Conservation (phyloP, 2,888 invertebrate species). For the Morpho achilles region DNA sequence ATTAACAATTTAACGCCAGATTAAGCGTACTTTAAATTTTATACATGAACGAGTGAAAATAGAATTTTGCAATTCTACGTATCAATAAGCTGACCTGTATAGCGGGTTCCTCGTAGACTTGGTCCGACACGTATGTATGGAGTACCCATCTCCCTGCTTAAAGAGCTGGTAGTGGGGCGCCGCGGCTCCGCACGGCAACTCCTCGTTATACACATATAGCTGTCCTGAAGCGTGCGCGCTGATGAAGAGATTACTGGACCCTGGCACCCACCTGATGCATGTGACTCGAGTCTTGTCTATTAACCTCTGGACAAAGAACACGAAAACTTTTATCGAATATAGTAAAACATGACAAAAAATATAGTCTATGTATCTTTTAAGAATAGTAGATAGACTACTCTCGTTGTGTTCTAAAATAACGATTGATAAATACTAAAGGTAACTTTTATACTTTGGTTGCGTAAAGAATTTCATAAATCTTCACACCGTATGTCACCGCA, state of each 20-base stretch:
- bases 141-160: constrained; percentile 96
- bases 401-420: too few species aligned
- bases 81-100: constrained; percentile 40
- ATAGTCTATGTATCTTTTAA: too few species aligned
- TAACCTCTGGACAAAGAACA: constrained; percentile 80
- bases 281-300: constrained; percentile 97
- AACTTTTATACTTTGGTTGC: too few species aligned
- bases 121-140: constrained; percentile 96
- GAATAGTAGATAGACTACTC: too few species aligned
- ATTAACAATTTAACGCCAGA: too few species aligned
- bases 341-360: too few species aligned
- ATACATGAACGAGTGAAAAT: too few species aligned
- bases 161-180: constrained; percentile 97
- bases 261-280: constrained; percentile 98
- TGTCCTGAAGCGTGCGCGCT: constrained; percentile 97
- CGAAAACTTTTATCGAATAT: too few species aligned
- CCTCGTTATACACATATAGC: constrained; percentile 98
- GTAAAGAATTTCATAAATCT: too few species aligned
- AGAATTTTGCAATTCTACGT: background rate
- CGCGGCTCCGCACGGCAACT: constrained; percentile 92
- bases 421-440: too few species aligned
- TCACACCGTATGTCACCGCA: too few species aligned
- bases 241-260: constrained; percentile 94
- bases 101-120: constrained; percentile 97
- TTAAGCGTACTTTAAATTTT: too few species aligned